Percentiles rank a stretch among this genome's conserved stretches.
Evolutionary conservation across 2,113 vertebrate genomes (phyloP).

Genomic region (Melanotaenia duboulayi): DNA sequence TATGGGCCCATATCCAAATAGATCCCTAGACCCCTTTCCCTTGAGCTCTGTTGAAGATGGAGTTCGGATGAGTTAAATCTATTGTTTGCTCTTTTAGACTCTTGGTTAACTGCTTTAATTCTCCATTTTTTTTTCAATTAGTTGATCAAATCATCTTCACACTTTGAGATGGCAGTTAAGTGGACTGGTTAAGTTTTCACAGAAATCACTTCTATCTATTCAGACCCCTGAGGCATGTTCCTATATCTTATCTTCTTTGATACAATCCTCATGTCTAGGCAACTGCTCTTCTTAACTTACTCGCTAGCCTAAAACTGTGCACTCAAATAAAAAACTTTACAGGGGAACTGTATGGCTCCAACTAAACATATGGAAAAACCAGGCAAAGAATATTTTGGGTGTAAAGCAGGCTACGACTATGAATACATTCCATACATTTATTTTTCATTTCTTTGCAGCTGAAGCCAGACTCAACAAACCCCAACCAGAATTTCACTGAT

Average conservation of each 20-base stretch:
- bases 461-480: slow-evolving; percentile 42
- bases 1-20: slow-evolving; percentile 59
- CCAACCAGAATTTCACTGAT: slow-evolving; percentile 56
- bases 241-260: slow-evolving; percentile 53
- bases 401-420: slow-evolving; percentile 51
- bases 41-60: slow-evolving; percentile 59
- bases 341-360: slow-evolving; percentile 57
- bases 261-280: slow-evolving; percentile 64
- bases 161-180: slow-evolving; percentile 45
- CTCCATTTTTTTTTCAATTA: slow-evolving; percentile 40
- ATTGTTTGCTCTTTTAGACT: slow-evolving; percentile 51
- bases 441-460: slow-evolving; percentile 46
- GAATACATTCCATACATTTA: slow-evolving; percentile 80
- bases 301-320: slow-evolving; percentile 58
- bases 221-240: slow-evolving; percentile 54
- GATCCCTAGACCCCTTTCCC: slow-evolving; percentile 55
- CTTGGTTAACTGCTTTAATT: slow-evolving; percentile 48
- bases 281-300: slow-evolving; percentile 37
- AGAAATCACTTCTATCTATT: slow-evolving; percentile 51
- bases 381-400: slow-evolving; percentile 33
- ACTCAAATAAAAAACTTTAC: slow-evolving; percentile 60
- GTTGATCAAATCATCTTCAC: slow-evolving; percentile 41
- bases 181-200: slow-evolving; percentile 40
- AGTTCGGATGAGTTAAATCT: slow-evolving; percentile 48
- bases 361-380: slow-evolving; percentile 70